Evolutionary conservation across 2,888 invertebrate species (phyloP), one percentile per base, ranked within the genome.

Genomic region (Tetragnatha montana): DNA sequence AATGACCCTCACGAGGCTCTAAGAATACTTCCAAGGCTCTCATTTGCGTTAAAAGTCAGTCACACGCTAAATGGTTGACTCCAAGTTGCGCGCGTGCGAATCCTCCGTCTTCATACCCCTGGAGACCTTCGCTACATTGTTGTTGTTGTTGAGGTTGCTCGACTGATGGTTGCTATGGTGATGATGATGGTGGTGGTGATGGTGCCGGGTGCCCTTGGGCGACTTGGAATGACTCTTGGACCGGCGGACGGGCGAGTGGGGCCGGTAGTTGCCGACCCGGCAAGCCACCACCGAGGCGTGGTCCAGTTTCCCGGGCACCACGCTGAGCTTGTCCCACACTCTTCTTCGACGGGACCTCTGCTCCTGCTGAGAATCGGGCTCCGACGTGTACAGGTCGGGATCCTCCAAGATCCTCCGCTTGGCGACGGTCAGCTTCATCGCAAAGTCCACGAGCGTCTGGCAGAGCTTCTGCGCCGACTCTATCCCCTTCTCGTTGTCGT

Each of bases 271-370:
- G 2, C 96, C 96, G 69, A 97, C 96, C 91, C 96, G 96, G 93
- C 96, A 97, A 1, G 97, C 97, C 81, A 96, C 96, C n/a, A 97
- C 96, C 4, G 96, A 96, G 19, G 97, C 97, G 93, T 97, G 97
- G 93, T 98, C 97, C 91, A 98, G 94, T 93, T 98, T 98, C 0
- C 97, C 97, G 0, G 97, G 97, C 92, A 97, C 95, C 93, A 96
- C 95, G 35, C 95, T 95, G 92, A 96, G 95, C 93, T 96, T 96
- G 91, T 96, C 96, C 91, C 97, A 95, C 84, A 96, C 95, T 92
- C 95, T 95, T 92, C 95, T 95, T 89, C 96, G 94, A 79, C 96
- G 94, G 47, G 94, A 94, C 92, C 96, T 94, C 93, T 96, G 92
- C 50, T 92, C 91, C 4, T 75, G 70, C 91, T 78, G 73, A 10